Evolutionary conservation across 2,113 vertebrate species (phyloP).

Genomic region (Ploceus nigricollis): DNA sequence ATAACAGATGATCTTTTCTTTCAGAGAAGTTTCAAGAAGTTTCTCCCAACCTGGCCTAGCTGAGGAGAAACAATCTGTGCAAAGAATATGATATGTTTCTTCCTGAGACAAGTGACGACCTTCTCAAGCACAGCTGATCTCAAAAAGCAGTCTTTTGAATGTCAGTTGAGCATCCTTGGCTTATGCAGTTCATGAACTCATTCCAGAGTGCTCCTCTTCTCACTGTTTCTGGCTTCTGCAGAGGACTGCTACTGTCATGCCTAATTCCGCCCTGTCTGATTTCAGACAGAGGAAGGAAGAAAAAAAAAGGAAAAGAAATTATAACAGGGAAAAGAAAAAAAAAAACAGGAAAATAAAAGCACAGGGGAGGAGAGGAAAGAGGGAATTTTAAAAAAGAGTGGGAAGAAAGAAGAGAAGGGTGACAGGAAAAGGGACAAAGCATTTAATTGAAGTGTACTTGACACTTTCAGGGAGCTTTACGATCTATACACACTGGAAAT

Average conservation of each 20-base stretch:
- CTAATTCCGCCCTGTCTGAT: neutral
- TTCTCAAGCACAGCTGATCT: neutral
- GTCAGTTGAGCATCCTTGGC: neutral
- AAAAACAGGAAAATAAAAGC: neutral
- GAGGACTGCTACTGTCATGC: neutral
- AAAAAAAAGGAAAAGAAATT: neutral
- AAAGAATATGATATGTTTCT: neutral
- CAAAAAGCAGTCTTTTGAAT: neutral
- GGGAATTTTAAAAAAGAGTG: rapidly evolving
- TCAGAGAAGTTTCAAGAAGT: neutral
- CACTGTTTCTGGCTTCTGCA: neutral
- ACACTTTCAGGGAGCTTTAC: neutral
- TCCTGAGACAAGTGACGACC: neutral
- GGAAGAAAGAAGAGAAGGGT: neutral
- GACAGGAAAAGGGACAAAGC: neutral
- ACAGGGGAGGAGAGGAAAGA: no score
- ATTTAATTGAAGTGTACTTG: neutral
- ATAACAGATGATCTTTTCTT: neutral
- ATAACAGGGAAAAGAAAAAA: rapidly evolving
- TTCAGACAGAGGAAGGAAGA: neutral
- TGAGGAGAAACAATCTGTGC: neutral
- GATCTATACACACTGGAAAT: neutral
- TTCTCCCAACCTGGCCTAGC: neutral
- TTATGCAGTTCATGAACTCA: neutral
- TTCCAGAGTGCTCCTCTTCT: neutral